These are phyloP conservation scores for Heliothis virescens DNA, from an alignment of 1,140 invertebrate species.

Conservation along the genomic window DNA sequence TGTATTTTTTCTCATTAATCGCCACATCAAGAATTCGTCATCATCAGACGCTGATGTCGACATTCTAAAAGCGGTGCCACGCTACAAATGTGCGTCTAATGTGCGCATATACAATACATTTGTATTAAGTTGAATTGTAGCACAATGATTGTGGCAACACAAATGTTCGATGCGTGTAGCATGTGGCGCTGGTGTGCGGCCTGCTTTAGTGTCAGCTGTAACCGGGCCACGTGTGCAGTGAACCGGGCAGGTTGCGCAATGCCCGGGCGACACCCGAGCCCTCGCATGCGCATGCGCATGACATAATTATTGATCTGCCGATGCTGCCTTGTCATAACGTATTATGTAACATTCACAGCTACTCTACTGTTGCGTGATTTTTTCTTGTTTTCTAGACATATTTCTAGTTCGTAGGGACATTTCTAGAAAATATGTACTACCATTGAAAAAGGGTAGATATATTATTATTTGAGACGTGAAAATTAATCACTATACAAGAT, in stretches of 20 bases:
- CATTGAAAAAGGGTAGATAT: background rate
- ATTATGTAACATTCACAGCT: conserved; percentile 54
- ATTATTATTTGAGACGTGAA: no score
- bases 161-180: no score
- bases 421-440: background rate
- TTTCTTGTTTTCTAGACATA: conserved; percentile 2
- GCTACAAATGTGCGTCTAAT: no score
- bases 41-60: no score
- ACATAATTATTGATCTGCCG: conserved; percentile 67
- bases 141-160: no score
- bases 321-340: conserved; percentile 54
- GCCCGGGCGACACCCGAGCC: conserved; percentile 58
- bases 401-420: background rate
- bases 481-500: background rate
- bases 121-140: no score
- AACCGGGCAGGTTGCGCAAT: conserved; percentile 58
- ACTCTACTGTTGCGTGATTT: conserved; percentile 32
- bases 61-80: no score
- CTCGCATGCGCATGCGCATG: conserved; percentile 52
- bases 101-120: no score
- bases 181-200: no score
- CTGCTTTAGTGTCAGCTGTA: conserved; percentile 59
- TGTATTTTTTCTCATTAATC: no score
- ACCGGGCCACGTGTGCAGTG: conserved; percentile 54
- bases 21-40: no score